These are phyloP conservation scores for Dinocampus coccinellae DNA, from an alignment of 2,888 invertebrate genomes.

Conservation along the genomic window DNA sequence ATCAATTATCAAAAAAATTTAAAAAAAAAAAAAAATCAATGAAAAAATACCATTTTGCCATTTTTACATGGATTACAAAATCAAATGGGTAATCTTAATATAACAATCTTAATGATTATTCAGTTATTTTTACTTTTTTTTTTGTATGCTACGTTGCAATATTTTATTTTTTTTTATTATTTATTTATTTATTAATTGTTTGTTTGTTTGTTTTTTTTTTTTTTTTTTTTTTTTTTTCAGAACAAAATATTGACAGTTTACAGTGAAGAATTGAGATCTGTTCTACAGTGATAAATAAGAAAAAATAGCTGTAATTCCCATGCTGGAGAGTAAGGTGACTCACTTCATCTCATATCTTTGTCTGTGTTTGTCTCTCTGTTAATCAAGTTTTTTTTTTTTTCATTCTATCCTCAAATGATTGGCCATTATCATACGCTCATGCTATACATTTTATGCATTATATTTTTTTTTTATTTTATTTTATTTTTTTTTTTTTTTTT, in stretches of 20 bases:
- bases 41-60: no score
- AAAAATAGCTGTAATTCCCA: conserved; percentile 29
- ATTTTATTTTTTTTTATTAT: background rate
- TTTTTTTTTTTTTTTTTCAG: background rate
- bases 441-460: background rate
- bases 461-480: conserved; percentile 34
- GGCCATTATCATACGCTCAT: background rate
- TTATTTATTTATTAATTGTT: background rate
- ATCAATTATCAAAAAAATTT: no score
- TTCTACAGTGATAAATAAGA: background rate
- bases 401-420: background rate
- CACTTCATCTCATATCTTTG: background rate
- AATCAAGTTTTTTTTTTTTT: background rate
- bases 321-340: conserved; percentile 41
- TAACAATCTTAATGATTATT: no score
- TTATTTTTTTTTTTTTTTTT: conserved; percentile 22
- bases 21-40: no score
- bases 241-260: background rate
- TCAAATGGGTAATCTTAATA: no score
- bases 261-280: background rate
- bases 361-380: background rate
- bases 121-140: no score
- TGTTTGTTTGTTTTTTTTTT: background rate
- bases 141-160: no score
- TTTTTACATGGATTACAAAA: no score